phyloP scores from a whole-genome alignment of 2,113 vertebrate species.

The Lathamus discolor region DNA sequence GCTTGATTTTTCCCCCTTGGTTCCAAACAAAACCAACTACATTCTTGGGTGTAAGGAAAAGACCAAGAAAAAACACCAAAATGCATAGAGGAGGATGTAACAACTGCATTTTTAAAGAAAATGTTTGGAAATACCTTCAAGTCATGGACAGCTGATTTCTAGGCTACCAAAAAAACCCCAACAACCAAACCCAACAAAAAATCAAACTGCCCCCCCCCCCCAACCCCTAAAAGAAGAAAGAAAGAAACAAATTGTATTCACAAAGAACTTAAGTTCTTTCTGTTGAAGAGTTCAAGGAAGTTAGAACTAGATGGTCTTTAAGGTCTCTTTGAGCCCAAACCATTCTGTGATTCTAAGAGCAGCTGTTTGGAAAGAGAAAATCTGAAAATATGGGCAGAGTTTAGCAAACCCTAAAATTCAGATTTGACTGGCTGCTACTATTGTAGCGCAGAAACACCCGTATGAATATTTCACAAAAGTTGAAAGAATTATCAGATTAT shows the following conservation, averaged over 20 bases:
- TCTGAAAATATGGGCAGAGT: neutral
- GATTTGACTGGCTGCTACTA: neutral
- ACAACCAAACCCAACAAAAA: neutral
- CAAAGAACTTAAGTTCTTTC: neutral
- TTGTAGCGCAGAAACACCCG: neutral
- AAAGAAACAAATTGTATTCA: neutral
- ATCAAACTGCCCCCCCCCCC: too few species aligned
- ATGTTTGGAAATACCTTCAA: neutral
- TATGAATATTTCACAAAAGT: neutral
- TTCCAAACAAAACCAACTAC: neutral
- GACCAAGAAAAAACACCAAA: neutral
- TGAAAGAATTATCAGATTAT: neutral
- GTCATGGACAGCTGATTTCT: neutral
- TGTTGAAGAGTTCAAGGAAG: neutral
- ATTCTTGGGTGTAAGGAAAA: neutral
- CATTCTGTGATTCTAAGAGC: neutral
- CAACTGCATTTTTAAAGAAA: neutral
- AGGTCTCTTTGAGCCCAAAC: neutral
- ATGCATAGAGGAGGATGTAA: neutral
- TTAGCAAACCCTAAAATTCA: neutral
- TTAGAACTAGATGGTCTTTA: neutral
- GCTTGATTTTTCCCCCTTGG: rapidly evolving
- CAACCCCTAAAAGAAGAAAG: neutral
- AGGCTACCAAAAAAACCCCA: neutral
- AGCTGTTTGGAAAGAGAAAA: neutral